Conservation (phyloP, 2,113 vertebrate species). For the Eretmochelys imbricata region DNA sequence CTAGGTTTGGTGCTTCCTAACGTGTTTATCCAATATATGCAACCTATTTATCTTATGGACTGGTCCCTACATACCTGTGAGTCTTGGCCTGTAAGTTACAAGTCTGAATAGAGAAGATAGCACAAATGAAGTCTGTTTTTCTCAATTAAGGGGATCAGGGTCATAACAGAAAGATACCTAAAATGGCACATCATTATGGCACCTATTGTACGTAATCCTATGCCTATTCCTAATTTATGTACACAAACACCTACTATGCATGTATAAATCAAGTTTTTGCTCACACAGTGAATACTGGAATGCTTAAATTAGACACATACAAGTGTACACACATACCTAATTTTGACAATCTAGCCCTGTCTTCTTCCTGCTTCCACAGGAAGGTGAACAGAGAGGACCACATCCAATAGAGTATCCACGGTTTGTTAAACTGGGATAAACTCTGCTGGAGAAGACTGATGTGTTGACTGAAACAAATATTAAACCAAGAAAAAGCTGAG, state of each 20-base stretch:
- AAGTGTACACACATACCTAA: background rate
- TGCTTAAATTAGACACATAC: background rate
- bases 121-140: background rate
- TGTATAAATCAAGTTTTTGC: background rate
- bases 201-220: background rate
- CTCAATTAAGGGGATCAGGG: background rate
- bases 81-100: background rate
- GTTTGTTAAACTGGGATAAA: background rate
- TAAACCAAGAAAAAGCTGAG: background rate
- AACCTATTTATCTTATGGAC: background rate
- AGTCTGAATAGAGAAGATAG: background rate
- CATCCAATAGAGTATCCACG: background rate
- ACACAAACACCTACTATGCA: background rate
- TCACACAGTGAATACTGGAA: background rate
- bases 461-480: background rate
- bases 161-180: background rate
- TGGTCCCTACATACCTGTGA: background rate
- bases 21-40: background rate
- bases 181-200: background rate
- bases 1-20: too few species aligned
- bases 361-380: background rate
- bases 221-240: background rate
- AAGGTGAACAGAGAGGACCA: background rate
- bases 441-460: background rate
- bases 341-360: background rate